Conservation (phyloP, 2,888 invertebrate genomes). For the Gasteruption jaculator region DNA sequence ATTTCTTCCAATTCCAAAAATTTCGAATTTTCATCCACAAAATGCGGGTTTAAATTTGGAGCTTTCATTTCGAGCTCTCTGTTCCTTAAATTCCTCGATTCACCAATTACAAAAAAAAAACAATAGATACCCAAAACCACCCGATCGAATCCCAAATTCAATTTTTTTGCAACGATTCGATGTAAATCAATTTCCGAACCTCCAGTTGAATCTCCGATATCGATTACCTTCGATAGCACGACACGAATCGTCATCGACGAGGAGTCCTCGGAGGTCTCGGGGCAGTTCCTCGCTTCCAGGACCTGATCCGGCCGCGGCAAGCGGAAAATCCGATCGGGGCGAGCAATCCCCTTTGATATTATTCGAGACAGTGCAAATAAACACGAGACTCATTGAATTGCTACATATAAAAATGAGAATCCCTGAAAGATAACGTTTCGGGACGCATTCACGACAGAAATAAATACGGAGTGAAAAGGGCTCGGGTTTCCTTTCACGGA, state of each 20-base stretch:
- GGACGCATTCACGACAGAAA: constrained; percentile 39
- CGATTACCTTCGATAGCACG: too few relatives aligned
- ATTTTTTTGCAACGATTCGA: too few relatives aligned
- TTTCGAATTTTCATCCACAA: too few relatives aligned
- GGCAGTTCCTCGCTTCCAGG: not conserved
- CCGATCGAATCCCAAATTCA: too few relatives aligned
- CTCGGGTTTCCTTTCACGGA: constrained; percentile 42
- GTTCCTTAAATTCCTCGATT: too few relatives aligned
- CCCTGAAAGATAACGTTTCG: constrained; percentile 30
- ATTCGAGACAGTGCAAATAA: not conserved
- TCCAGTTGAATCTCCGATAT: too few relatives aligned
- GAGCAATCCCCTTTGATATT: not conserved
- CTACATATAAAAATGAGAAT: constrained; percentile 18
- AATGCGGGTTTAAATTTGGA: too few relatives aligned
- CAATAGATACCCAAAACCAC: too few relatives aligned
- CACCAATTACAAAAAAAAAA: too few relatives aligned
- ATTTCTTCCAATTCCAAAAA: too few relatives aligned
- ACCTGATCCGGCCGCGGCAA: not conserved
- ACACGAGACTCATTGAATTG: constrained; percentile 1
- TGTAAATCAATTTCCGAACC: too few relatives aligned
- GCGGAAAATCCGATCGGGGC: not conserved
- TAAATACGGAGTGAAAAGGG: constrained; percentile 44
- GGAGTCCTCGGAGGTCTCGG: not conserved
- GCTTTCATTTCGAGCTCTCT: too few relatives aligned
- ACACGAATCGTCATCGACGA: not conserved